These are phyloP conservation scores for Rhinella marina DNA, from an alignment of 2,797 vertebrate species.

Conservation along the genomic window DNA sequence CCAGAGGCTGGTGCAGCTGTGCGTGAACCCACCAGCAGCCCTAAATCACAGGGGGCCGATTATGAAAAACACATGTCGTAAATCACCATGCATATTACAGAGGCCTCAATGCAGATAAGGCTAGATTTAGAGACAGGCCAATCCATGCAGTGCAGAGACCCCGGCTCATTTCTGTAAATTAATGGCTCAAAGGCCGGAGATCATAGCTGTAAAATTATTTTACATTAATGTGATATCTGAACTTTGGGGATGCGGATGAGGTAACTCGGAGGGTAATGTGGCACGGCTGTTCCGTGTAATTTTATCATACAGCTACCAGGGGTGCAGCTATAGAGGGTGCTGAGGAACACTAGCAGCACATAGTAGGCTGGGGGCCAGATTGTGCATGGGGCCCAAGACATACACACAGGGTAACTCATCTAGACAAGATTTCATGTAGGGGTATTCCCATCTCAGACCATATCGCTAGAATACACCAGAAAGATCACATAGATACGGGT, in stretches of 20 bases:
- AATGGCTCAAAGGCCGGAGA: slow-evolving; percentile 44
- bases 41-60: slow-evolving; percentile 68
- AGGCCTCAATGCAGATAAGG: slow-evolving; percentile 65
- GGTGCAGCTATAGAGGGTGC: too few relatives aligned
- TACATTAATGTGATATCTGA: slow-evolving; percentile 44
- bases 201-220: slow-evolving; percentile 51
- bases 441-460: too few relatives aligned
- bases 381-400: too few relatives aligned
- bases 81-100: slow-evolving; percentile 73
- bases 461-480: too few relatives aligned
- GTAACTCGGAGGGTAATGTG: slow-evolving; percentile 50
- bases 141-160: slow-evolving; percentile 22
- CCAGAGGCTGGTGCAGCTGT: slow-evolving; percentile 69
- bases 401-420: too few relatives aligned
- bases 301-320: not conserved
- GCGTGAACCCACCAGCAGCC: slow-evolving; percentile 61
- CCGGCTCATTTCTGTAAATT: slow-evolving; percentile 41
- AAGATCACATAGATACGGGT: too few relatives aligned
- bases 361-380: too few relatives aligned
- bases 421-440: too few relatives aligned
- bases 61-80: slow-evolving; percentile 66
- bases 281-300: slow-evolving; percentile 33
- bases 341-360: too few relatives aligned
- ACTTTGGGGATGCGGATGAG: slow-evolving; percentile 24
- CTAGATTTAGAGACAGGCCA: slow-evolving; percentile 69